phyloP scores from a whole-genome alignment of 2,113 vertebrate genomes.

The Australoheros scitulus region DNA sequence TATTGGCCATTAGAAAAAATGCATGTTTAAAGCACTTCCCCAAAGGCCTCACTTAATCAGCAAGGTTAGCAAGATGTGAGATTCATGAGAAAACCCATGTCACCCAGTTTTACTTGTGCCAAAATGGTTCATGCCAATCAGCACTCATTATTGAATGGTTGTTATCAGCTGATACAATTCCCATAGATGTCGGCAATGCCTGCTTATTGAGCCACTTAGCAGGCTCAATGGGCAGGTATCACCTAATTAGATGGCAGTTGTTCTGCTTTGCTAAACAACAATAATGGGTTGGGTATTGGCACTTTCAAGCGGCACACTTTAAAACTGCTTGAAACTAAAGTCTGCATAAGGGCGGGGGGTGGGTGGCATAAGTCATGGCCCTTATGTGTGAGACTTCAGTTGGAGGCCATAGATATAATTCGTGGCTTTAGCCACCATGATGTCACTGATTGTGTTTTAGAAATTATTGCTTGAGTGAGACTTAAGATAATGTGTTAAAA shows the following conservation, averaged over 20 bases:
- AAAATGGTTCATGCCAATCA: background rate
- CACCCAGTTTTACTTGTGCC: background rate
- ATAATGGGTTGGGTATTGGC: background rate
- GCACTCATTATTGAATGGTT: background rate
- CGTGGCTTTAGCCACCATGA: background rate
- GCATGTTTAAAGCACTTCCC: background rate
- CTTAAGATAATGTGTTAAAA: too few relatives aligned
- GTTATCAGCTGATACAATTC: background rate
- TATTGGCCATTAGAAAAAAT: background rate
- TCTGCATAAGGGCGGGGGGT: background rate
- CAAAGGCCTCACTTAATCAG: background rate
- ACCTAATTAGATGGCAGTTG: background rate
- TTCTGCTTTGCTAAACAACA: background rate
- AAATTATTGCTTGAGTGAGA: background rate
- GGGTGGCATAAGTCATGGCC: background rate
- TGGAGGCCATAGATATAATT: background rate
- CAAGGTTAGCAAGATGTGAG: background rate
- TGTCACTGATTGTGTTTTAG: background rate
- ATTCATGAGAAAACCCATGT: background rate
- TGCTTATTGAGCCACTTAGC: background rate
- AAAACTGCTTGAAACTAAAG: background rate
- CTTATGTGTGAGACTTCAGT: background rate
- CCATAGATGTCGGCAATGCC: background rate
- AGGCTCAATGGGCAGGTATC: background rate
- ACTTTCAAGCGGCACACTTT: background rate